Percentiles rank a stretch among this genome's conserved stretches.
phyloP scores from a whole-genome alignment of 2,113 vertebrate species.

The Phainopepla nitens region DNA sequence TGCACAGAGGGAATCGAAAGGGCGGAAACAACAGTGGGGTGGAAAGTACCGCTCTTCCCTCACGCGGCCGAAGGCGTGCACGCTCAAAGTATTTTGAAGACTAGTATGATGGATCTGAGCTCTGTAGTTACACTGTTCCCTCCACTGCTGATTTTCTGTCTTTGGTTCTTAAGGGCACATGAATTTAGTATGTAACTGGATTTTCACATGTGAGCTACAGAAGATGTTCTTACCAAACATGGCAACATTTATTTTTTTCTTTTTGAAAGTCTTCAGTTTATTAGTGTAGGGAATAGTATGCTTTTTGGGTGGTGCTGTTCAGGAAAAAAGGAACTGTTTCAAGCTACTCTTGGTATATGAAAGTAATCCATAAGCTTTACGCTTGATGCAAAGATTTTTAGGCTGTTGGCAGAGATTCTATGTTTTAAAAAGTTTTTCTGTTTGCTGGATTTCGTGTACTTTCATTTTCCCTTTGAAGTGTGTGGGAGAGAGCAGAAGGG shows the following conservation, averaged over 20 bases:
- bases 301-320: not conserved
- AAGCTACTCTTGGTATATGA: not conserved
- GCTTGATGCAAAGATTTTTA: constrained; percentile 9
- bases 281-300: not conserved
- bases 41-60: not conserved
- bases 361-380: constrained; percentile 23
- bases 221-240: not conserved
- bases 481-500: constrained; percentile 33
- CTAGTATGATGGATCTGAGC: not conserved
- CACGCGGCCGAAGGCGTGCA: rapidly evolving
- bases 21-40: not conserved
- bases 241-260: not conserved
- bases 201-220: not conserved
- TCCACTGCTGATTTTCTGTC: not conserved
- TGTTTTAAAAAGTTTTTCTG: constrained; percentile 22
- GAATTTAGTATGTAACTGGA: not conserved
- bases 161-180: not conserved
- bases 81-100: not conserved
- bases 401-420: not conserved
- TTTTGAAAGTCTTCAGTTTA: not conserved
- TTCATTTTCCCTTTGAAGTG: constrained; percentile 64
- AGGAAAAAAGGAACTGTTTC: not conserved
- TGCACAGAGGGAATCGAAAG: not conserved
- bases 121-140: not conserved
- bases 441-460: constrained; percentile 44